These are phyloP conservation scores for Carassius carassius DNA, from an alignment of 2,113 vertebrate genomes.

Conservation along the genomic window DNA sequence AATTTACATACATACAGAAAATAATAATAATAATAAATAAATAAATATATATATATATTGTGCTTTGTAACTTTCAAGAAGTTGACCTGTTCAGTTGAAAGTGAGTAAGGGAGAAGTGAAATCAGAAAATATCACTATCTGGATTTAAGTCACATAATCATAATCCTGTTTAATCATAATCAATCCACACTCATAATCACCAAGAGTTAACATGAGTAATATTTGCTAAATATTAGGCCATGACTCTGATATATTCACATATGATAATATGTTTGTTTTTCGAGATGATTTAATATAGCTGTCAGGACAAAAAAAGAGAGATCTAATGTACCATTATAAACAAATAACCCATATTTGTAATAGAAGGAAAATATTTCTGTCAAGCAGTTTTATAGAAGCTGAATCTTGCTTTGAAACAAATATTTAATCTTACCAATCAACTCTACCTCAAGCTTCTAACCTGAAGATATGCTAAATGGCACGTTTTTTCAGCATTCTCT, in stretches of 20 bases:
- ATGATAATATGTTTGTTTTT: neutral
- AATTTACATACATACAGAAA: neutral
- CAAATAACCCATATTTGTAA: constrained; percentile 3
- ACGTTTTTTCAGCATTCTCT: constrained; percentile 21
- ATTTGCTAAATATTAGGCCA: neutral
- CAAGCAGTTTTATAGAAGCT: neutral
- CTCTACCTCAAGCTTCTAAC: neutral
- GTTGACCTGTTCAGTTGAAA: neutral
- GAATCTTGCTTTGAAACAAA: neutral
- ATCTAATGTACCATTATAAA: neutral
- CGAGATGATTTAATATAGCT: neutral
- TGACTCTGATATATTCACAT: neutral
- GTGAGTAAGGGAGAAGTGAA: neutral
- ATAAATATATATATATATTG: neutral
- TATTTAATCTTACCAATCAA: neutral
- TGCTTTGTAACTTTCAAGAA: neutral
- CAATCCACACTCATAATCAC: too few species aligned
- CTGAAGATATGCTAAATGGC: constrained; percentile 1
- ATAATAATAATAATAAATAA: too few species aligned
- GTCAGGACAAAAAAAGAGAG: neutral
- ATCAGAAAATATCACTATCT: neutral
- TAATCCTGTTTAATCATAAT: too few species aligned
- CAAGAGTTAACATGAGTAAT: neutral
- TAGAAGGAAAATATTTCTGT: neutral
- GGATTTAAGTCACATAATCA: too few species aligned